Conservation (phyloP, 2,888 invertebrate genomes). For the Pseudococcus viburni region DNA sequence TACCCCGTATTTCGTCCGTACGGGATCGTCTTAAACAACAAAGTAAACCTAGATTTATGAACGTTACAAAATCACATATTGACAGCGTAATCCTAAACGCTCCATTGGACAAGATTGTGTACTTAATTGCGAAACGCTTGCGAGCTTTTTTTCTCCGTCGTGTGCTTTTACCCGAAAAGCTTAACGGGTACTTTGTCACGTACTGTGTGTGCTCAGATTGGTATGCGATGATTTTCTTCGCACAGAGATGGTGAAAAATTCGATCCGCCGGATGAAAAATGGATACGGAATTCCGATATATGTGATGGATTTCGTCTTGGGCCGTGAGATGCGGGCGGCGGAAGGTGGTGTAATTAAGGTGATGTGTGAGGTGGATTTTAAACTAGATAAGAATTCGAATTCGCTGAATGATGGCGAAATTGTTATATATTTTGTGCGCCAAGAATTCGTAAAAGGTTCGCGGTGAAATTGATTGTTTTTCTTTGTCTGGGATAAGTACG, state of each 20-base stretch:
- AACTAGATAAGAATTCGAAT: not conserved
- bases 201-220: not conserved
- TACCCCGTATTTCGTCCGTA: not conserved
- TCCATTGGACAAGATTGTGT: slow-evolving; percentile 22
- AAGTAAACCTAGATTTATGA: slow-evolving; percentile 36
- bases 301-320: slow-evolving; percentile 3
- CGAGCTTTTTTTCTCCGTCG: not conserved
- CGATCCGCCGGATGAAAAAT: not conserved
- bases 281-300: not conserved
- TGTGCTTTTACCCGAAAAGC: not conserved
- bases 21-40: not conserved
- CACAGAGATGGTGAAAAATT: not conserved
- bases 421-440: not conserved
- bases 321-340: not conserved
- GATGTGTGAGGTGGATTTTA: not conserved
- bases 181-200: slow-evolving; percentile 14
- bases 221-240: not conserved
- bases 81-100: slow-evolving; percentile 42
- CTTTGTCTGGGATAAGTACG: too few species aligned
- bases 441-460: not conserved
- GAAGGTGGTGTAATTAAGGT: not conserved
- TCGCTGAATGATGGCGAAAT: not conserved
- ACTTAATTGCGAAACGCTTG: slow-evolving; percentile 32
- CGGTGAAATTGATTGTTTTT: too few species aligned
- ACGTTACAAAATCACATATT: slow-evolving; percentile 40